A percentile compares a stretch with the other conserved stretches of the same genome.
phyloP scores from a whole-genome alignment of 1,140 invertebrate species.

The Tetramorium simillimum region DNA sequence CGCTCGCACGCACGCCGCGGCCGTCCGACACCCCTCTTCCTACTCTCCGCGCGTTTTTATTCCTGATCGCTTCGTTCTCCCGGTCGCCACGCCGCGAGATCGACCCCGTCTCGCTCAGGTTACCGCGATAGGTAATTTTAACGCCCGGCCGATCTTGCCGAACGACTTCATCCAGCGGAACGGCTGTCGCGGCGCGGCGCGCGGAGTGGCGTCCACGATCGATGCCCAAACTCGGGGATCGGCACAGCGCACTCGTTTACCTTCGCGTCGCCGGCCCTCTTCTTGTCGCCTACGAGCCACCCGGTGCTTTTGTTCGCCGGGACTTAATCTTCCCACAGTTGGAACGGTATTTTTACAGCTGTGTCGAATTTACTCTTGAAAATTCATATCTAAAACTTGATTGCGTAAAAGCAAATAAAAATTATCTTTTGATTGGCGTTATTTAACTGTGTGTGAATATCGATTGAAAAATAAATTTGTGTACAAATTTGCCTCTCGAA shows the following conservation, averaged over 20 bases:
- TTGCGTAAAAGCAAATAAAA: not conserved
- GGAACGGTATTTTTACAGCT: not conserved
- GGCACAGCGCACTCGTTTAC: slow-evolving; percentile 51
- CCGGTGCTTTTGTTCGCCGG: not conserved
- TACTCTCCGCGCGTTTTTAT: slow-evolving; percentile 25
- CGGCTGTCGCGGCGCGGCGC: slow-evolving; percentile 47
- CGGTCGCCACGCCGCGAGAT: slow-evolving; percentile 48
- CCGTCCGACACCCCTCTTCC: not conserved
- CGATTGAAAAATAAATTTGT: not conserved
- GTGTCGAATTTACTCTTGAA: not conserved
- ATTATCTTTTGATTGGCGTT: not conserved
- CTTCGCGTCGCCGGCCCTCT: slow-evolving; percentile 9
- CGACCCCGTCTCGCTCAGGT: slow-evolving; percentile 65
- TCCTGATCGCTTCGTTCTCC: slow-evolving; percentile 35
- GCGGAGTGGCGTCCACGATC: slow-evolving; percentile 50
- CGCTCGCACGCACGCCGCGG: not conserved
- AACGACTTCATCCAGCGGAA: slow-evolving; percentile 75
- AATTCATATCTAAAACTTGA: not conserved
- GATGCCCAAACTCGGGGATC: slow-evolving; percentile 46
- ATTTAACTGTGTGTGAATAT: not conserved
- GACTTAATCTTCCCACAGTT: not conserved
- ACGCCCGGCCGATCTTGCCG: slow-evolving; percentile 68
- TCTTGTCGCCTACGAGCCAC: not conserved
- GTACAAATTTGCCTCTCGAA: not conserved
- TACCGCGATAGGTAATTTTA: slow-evolving; percentile 74